Evolutionary conservation across 1,140 invertebrate genomes (phyloP).

Genomic region (Cataglyphis hispanica): DNA sequence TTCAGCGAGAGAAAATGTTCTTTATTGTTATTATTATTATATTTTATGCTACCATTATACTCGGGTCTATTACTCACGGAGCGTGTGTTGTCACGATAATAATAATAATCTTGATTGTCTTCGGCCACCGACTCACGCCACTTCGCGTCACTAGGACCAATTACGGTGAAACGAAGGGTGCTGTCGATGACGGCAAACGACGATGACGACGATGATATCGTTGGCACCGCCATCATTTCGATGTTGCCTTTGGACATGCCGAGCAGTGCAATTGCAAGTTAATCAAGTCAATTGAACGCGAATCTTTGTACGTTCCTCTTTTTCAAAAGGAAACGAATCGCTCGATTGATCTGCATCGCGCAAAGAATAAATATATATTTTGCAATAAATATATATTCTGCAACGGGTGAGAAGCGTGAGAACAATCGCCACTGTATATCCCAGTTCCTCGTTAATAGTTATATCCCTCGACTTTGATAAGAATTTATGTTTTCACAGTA

Average conservation of each 20-base stretch:
- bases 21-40: not conserved
- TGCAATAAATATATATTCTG: not conserved
- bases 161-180: slow-evolving; percentile 69
- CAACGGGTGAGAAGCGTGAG: not conserved
- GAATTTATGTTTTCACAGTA: slow-evolving; percentile 46
- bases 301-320: not conserved
- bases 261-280: not conserved
- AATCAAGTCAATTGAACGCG: not conserved
- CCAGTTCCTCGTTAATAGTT: not conserved
- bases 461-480: slow-evolving; percentile 31
- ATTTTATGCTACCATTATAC: slow-evolving; percentile 76
- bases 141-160: slow-evolving; percentile 76
- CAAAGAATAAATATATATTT: slow-evolving; percentile 20
- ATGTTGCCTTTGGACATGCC: not conserved
- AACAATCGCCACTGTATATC: slow-evolving; percentile 9
- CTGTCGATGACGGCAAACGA: slow-evolving; percentile 36
- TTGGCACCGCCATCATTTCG: not conserved
- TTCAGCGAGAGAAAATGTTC: slow-evolving; percentile 35
- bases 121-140: slow-evolving; percentile 69
- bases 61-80: slow-evolving; percentile 70
- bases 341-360: not conserved
- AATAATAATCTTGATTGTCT: slow-evolving; percentile 81
- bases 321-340: not conserved
- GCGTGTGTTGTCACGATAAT: slow-evolving; percentile 70
- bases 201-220: slow-evolving; percentile 19